Evolutionary conservation across 1,140 invertebrate species (phyloP), one percentile per base, ranked within the genome.

Genomic region (Mamestra configurata): DNA sequence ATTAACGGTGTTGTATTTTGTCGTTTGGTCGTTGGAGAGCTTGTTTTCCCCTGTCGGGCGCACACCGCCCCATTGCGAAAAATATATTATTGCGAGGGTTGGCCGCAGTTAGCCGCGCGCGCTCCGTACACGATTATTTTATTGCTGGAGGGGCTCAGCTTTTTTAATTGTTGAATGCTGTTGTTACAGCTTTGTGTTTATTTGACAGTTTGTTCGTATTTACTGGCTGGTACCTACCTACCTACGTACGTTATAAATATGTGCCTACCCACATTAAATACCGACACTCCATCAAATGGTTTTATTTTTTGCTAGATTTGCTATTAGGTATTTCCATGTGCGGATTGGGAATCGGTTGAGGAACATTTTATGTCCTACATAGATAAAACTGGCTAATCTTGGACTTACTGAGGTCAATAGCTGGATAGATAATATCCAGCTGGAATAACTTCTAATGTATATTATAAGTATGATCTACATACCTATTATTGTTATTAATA

Each of bases 61-160:
- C 81, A 83, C 86, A 86, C 88, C 86, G 86, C 87, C 89, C 89
- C 86, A 85, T 89, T 82, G 88, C 89, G 85, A 91, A 92, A 82
- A 85, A 82, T 83, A 84, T 81, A 88, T 86, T 84, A 86, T 83
- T 82, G 89, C 87, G 89, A 89, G 90, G 92, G 91, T 90, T 89
- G 88, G 76, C 70, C 82, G 82, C 73, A 82, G 91, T 90, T 88
- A 87, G 76, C 66, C 81, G 82, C 73, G 83, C 81, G 82, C 77
- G 85, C 43, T 73, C 79, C 72, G 72, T 66, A 46, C 78, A 85
- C 77, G 73, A 84, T 84, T 83, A 82, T 89, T 90, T 89, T 91
- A 92, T 91, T 90, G 88, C 85, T 78, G 61, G 70, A 31, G 35
- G 83, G 83, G 79, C 51, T 70, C 40, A 68, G 31, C 51, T 76